Base-by-base conservation (phyloP, 2,888 invertebrate species). In the Uropetala carovei region DNA sequence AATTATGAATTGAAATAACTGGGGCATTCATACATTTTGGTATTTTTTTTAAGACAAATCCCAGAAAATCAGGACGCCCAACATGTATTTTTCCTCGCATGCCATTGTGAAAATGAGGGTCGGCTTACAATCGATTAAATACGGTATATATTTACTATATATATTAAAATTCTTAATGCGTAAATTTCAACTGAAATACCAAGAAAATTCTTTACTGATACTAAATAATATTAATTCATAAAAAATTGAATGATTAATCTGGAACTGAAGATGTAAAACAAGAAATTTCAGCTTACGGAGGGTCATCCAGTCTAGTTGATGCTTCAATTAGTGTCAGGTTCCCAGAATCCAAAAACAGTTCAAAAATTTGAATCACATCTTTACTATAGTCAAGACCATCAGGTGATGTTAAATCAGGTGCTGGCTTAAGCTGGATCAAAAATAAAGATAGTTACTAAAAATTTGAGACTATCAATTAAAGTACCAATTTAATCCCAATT, bases 321-420 rank as follows among this genome's bases (percentile, higher is more conserved):
- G 89, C 89, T 68, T 68, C 68, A 59, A 89, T 56, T 43, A 89
- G 30, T 16, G 89, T 89, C 43, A 89, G 43, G 16, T 30, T 89
- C 14, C 89, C 89, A 0, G 43, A 68, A 13, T 89, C 64, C 43
- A 89, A 68, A 7, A 89, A 59, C 18, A 58, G 18, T 16, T 43
- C 89, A 89, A 89, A 89, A 14, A 89, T 89, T 43, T 89, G 64
- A 11, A 89, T 89, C 1, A 89, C 59, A 60, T 68, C 43, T 43
- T 68, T 43, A 18, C 89, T 89, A 43, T 30, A 89, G 43, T 89
- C 89, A n/a, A 89, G 89, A 13, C 89, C 89, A 89, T 89, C 89
- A n/a, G 43, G 8, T 64, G 89, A 89, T 43, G 60, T 43, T 8
- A 89, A 89, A 43, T 43, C 43, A 68, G 89, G 43, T 4, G 43